Base-by-base conservation (phyloP, 2,113 vertebrate species). In the Tor tambroides region DNA sequence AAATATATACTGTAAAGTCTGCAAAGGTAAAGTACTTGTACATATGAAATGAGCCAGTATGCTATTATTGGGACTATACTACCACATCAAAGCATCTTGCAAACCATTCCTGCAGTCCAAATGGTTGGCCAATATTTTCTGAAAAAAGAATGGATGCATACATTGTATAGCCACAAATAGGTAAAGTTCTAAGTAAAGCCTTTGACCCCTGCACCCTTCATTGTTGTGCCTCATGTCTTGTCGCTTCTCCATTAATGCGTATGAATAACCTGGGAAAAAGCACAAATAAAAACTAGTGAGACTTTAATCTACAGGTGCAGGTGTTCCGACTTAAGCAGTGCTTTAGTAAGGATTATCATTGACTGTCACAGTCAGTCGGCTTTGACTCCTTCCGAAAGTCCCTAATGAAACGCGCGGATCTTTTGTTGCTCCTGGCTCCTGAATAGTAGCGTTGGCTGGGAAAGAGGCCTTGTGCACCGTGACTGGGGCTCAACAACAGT, bases 401-500 rank as follows among this genome's bases (percentile, higher is more conserved):
- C 32, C 56, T 90, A 88, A 91, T 90, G 85, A 90, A 92, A 89
- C 78, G 80, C 83, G 32, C 79, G 83, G 85, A 75, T 61, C 72
- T 91, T 87, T 92, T 91, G 86, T 91, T 69, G 86, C 54, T 82
- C 79, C 72, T 83, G 61, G 43, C 76, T 72, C 1, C 38, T 38
- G 38, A 38, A 38, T 38, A 6, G 38, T 38, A 38, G 38, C 6
- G 38, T 6, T 59, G 76, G 49, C 87, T 76, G 77, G 46, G 46
- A 87, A 91, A 89, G 51, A 72, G 75, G 63, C 84, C 80, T 86
- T 61, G 71, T 82, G 67, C 84, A 82, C 67, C 28, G 28, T 79
- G 85, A 87, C 76, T 83, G 54, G 56, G 88, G 89, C 90, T 89
- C 88, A 92, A 83, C 92, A 91, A 88, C 93, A 93, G 92, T 87